Base-by-base conservation (phyloP, 2,797 vertebrate genomes). In the Sarcoramphus papa region DNA sequence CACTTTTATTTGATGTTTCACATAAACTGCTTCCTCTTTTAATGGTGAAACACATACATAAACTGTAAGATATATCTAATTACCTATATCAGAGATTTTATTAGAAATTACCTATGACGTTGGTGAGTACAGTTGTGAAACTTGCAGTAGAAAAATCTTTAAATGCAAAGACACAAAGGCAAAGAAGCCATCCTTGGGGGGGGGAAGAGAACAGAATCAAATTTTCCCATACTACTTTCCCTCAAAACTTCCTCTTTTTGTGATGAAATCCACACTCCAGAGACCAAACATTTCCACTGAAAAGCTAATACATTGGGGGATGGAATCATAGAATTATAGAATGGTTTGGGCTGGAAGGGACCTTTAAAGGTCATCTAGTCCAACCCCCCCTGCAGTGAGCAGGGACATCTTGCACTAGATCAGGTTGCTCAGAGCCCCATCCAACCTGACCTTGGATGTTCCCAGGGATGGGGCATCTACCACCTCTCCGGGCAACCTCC, bases 221-320 rank as follows among this genome's bases (percentile, higher is more conserved):
- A 24, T 92, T 85, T 97, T 92, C 83, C 92, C 35, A 13, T 57
- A 9, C 24, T 56, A 11, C 47, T 63, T 85, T 82, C 48, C 68
- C 78, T 67, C 50, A 93, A 96, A 80, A 28, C 56, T 91, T 97
- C 93, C 78, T 85, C 75, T 67, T 96, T 91, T 35, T 67, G 48
- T 35, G 48, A 77, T 43, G 48, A 91, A 95, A 89, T 87, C 70
- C 73, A 86, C 82, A 57, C 50, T 77, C 73, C 41, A 56, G 43
- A 86, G 40, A 74, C 31, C 48, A 70, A 85, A 64, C 48, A 19
- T 90, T 91, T 90, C 95, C 78, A 74, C 45, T 64, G 64, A 53
- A 67, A 70, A 80, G 25, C 70, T 53, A 25, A 57, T 21, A 56
- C 8, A 51, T 0, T 28, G 21, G 22, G 45, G 37, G 64, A 30